Conservation (phyloP, 1,140 invertebrate species). For the Bombyx mori region ASM3026992v2 NC_085133.1:4022501-4023000, state of each 20-base stretch:
- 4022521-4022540: conserved; percentile 42
- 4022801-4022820: conserved; percentile 34
- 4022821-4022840: conserved; percentile 51
- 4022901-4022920: neutral
- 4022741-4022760: conserved; percentile 63
- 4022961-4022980: no score
- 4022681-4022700: conserved; percentile 70
- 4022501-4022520: conserved; percentile 36
- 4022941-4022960: no score
- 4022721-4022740: conserved; percentile 61
- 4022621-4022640: conserved; percentile 66
- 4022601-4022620: conserved; percentile 39
- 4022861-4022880: conserved; percentile 16
- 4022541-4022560: conserved; percentile 61
- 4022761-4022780: conserved; percentile 66
- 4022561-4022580: conserved; percentile 29
- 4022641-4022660: conserved; percentile 69
- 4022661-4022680: conserved; percentile 72
- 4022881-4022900: conserved; percentile 3
- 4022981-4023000: no score
- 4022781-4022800: conserved; percentile 53
- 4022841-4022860: conserved; percentile 35
- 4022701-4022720: conserved; percentile 59
- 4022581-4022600: conserved; percentile 23
- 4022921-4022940: neutral